These are phyloP conservation scores for Cephus rjabovi DNA, from an alignment of 2,888 invertebrate genomes.

Conservation along the genomic window DNA sequence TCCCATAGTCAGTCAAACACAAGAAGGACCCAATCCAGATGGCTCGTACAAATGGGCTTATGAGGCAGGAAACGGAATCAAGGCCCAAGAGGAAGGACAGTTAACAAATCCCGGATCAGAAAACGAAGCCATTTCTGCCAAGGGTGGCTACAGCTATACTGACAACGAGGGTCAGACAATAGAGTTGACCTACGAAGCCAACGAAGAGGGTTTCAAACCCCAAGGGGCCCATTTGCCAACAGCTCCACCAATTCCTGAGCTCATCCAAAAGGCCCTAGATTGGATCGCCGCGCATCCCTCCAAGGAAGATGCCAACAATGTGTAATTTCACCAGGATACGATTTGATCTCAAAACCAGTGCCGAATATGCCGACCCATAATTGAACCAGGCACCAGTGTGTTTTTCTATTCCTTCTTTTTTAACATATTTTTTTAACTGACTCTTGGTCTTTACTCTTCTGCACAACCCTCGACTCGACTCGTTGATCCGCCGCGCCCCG, in stretches of 20 bases:
- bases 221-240: conserved; percentile 64
- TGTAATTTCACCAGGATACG: conserved; percentile 10
- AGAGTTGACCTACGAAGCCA: conserved; percentile 61
- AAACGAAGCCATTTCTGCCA: conserved; percentile 56
- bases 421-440: not conserved
- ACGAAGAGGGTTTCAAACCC: conserved; percentile 64
- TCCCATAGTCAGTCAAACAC: conserved; percentile 54
- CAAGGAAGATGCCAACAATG: conserved; percentile 33
- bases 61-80: conserved; percentile 67
- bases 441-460: not conserved
- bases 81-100: conserved; percentile 62
- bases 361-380: not conserved
- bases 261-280: conserved; percentile 59
- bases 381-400: not conserved
- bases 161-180: conserved; percentile 62
- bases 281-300: conserved; percentile 55
- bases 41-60: conserved; percentile 62
- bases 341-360: conserved; percentile 1
- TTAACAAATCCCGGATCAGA: conserved; percentile 56
- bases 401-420: not conserved
- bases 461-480: conserved; percentile 26
- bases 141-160: conserved; percentile 63
- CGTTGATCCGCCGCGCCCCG: conserved; percentile 22
- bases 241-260: conserved; percentile 61
- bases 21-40: conserved; percentile 60